phyloP scores from a whole-genome alignment of 2,888 invertebrate species.

The Caenorhabditis virilis region DNA sequence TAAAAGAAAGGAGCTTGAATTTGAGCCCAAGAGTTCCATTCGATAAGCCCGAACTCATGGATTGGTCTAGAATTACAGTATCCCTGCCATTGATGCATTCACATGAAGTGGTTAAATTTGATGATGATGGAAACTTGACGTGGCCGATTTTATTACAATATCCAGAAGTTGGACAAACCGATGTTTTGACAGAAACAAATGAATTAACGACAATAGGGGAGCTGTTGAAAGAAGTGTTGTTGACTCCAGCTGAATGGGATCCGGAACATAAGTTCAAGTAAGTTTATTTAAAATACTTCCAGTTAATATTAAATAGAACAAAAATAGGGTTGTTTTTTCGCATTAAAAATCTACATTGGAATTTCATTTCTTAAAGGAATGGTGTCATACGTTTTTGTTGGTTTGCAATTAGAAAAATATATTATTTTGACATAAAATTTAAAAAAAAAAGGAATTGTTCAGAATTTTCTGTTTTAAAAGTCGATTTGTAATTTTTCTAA shows the following conservation, averaged over 20 bases:
- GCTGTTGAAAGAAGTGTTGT: conserved; percentile 73
- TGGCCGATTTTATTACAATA: conserved; percentile 65
- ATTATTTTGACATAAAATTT: too few relatives aligned
- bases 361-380: too few relatives aligned
- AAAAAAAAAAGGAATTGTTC: too few relatives aligned
- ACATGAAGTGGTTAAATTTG: conserved; percentile 68
- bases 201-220: conserved; percentile 70
- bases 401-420: too few relatives aligned
- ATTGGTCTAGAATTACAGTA: conserved; percentile 51
- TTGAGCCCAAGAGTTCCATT: conserved; percentile 56
- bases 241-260: conserved; percentile 78
- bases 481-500: too few relatives aligned
- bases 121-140: conserved; percentile 71
- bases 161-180: conserved; percentile 75
- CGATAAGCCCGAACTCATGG: conserved; percentile 53
- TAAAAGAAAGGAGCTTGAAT: conserved; percentile 71
- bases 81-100: conserved; percentile 45
- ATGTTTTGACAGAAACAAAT: conserved; percentile 81
- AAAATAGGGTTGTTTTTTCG: too few relatives aligned
- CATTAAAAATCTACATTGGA: too few relatives aligned
- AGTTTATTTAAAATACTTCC: conserved; percentile 1
- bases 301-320: not conserved
- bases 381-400: too few relatives aligned
- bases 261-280: conserved; percentile 74
- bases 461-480: too few relatives aligned